Percentiles rank a stretch among this genome's conserved stretches.
phyloP scores from a whole-genome alignment of 1,140 invertebrate species.

The Brachionus manjavacas region DNA sequence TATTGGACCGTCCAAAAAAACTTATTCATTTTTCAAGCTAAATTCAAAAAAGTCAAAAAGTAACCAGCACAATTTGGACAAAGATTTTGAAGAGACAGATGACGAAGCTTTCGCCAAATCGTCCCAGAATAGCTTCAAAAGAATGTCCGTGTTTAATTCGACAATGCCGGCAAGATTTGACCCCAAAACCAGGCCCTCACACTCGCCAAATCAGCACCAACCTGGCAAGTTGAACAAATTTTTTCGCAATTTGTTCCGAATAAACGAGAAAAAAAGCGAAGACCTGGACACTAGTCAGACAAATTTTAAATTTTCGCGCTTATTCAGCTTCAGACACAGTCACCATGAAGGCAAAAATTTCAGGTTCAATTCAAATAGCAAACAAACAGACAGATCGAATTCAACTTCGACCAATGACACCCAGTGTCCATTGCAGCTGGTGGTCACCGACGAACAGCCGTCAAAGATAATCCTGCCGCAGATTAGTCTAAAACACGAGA shows the following conservation, averaged over 20 bases:
- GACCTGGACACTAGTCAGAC: conserved; percentile 15
- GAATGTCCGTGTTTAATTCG: not conserved
- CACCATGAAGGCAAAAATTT: not conserved
- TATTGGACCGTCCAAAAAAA: not conserved
- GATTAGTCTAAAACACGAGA: not conserved
- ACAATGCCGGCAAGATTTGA: not conserved
- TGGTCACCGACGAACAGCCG: conserved; percentile 16
- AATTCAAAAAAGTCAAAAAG: conserved; percentile 28
- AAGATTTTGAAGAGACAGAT: not conserved
- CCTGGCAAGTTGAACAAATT: not conserved
- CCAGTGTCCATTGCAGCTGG: not conserved
- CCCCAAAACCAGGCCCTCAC: not conserved
- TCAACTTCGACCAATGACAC: conserved; percentile 19
- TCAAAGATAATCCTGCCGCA: not conserved
- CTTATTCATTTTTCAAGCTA: not conserved
- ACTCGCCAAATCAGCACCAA: not conserved
- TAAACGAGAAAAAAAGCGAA: not conserved
- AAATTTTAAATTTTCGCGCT: conserved; percentile 28
- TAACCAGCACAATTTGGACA: conserved; percentile 7
- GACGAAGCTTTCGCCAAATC: not conserved
- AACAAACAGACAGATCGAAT: not conserved
- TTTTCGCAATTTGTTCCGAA: not conserved
- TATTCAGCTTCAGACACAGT: conserved; percentile 12
- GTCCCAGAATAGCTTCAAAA: not conserved
- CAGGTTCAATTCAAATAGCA: not conserved